A percentile compares a stretch with the other conserved stretches of the same genome.
These are phyloP conservation scores for Rhegmatorhina hoffmannsi DNA, from an alignment of 2,113 vertebrate genomes.

Conservation along the genomic window DNA sequence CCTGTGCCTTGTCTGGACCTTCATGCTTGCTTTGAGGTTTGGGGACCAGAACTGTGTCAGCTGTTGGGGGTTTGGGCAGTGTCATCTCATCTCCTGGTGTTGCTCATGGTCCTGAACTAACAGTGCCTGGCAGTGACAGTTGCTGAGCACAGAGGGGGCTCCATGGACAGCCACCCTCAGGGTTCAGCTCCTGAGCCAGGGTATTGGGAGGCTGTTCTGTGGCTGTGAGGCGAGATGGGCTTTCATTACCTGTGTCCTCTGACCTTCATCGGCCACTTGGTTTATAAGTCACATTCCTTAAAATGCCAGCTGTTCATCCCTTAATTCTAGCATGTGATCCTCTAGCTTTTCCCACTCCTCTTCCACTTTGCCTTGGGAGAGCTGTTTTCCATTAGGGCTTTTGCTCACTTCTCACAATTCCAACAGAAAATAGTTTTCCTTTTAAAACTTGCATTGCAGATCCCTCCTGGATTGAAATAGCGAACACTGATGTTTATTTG, in stretches of 20 bases:
- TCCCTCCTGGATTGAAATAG: conserved; percentile 1
- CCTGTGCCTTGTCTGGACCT: not conserved
- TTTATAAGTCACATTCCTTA: not conserved
- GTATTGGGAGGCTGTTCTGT: not conserved
- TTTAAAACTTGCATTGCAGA: not conserved
- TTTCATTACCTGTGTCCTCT: not conserved
- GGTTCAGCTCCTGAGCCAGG: not conserved
- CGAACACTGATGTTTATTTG: not conserved
- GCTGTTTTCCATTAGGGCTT: not conserved
- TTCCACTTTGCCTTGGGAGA: not conserved
- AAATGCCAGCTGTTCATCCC: not conserved
- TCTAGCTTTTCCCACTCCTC: not conserved
- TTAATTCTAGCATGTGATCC: not conserved
- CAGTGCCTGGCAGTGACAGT: not conserved
- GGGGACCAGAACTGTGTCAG: not conserved
- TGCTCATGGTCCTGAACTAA: not conserved
- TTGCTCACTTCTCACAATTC: not conserved
- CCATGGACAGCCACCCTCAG: not conserved
- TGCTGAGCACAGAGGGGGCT: not conserved
- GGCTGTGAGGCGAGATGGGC: not conserved
- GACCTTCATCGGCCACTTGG: not conserved
- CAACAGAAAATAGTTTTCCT: not conserved
- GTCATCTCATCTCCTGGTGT: not conserved
- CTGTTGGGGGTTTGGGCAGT: not conserved
- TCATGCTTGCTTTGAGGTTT: not conserved